Evolutionary conservation across 2,113 vertebrate genomes (phyloP), one percentile per base, ranked within the genome.

Genomic region (Archilochus colubris): DNA sequence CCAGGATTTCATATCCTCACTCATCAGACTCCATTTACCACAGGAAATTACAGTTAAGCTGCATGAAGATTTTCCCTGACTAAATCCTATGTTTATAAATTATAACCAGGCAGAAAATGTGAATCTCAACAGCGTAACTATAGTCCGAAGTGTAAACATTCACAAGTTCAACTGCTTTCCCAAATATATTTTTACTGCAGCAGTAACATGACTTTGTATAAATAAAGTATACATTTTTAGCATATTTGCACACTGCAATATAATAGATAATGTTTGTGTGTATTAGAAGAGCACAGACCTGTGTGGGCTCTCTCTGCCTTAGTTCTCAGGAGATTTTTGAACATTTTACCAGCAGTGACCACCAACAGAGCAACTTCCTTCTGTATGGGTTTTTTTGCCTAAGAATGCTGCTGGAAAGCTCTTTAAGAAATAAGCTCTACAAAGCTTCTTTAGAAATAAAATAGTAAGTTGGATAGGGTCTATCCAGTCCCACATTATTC

Each of bases 381-480:
- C 55, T 66, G 23, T 38, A 33, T 4, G 1, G 43, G 7, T 27
- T 40, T 48, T 64, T 63, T 22, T 16, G 2, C 7, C 5, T 68
- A 72, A 82, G 74, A 94, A 93, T 81, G 54, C 50, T 86, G 54
- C 59, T 91, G 73, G 86, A 88, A 94, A 94, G 40, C 75, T 86
- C 62, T 85, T 93, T 86, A 95, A 81, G 69, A 91, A 87, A 91
- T 81, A 96, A 96, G 92, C 67, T 69, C 28, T 53, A 61, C 73
- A 91, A 91, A 81, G 40, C 85, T 75, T 85, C 77, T 96, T 94
- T 95, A 94, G 78, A 89, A 95, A 84, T 88, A 91, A 85, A 95
- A 77, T 55, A 95, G 82, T 44, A 88, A 82, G 23, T 55, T 78
- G 80, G 57, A 70, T 66, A 67, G 93, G 50, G 33, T 85, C 85